A percentile compares a stretch with the other conserved stretches of the same genome.
phyloP scores from a whole-genome alignment of 2,888 invertebrate species.

The Lordiphosa fenestrarum region DNA sequence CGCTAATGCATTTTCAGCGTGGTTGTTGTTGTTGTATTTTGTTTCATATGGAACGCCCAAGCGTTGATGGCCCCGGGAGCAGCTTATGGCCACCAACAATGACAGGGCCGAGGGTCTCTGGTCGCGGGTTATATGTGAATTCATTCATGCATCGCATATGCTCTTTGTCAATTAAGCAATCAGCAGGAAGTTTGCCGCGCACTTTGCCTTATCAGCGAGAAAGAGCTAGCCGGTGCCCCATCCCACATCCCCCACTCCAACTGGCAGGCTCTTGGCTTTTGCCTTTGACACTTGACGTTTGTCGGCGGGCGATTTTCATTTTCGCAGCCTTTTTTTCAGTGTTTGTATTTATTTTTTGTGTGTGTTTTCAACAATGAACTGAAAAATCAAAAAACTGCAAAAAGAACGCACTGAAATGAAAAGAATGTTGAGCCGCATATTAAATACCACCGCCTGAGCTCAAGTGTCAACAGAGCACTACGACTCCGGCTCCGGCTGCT shows the following conservation, averaged over 20 bases:
- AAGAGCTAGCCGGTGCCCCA: background rate
- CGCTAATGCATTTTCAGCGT: slow-evolving; percentile 68
- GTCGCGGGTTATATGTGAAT: slow-evolving; percentile 23
- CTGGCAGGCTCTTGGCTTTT: background rate
- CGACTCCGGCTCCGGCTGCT: slow-evolving; percentile 9
- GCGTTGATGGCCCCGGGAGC: slow-evolving; percentile 37
- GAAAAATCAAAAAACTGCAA: slow-evolving; percentile 22
- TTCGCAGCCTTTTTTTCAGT: slow-evolving; percentile 52
- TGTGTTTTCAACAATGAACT: slow-evolving; percentile 23
- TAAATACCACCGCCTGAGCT: slow-evolving; percentile 77
- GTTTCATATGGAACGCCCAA: slow-evolving; percentile 17
- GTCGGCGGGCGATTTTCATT: slow-evolving; percentile 56
- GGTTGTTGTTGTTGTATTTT: slow-evolving; percentile 34
- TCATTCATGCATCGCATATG: slow-evolving; percentile 74
- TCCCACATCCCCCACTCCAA: background rate
- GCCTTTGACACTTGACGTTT: slow-evolving; percentile 55
- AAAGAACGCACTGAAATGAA: slow-evolving; percentile 49
- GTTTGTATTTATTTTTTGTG: slow-evolving; percentile 18
- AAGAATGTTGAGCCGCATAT: slow-evolving; percentile 68
- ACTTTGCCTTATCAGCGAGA: slow-evolving; percentile 62
- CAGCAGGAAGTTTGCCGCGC: slow-evolving; percentile 74
- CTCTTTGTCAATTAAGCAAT: slow-evolving; percentile 75
- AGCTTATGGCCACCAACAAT: slow-evolving; percentile 72
- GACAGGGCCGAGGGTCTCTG: slow-evolving; percentile 37
- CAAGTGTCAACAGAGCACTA: slow-evolving; percentile 69